A percentile compares a stretch with the other conserved stretches of the same genome.
phyloP scores from a whole-genome alignment of 2,797 vertebrate genomes.

The Crocodylus rhombifer region DNA sequence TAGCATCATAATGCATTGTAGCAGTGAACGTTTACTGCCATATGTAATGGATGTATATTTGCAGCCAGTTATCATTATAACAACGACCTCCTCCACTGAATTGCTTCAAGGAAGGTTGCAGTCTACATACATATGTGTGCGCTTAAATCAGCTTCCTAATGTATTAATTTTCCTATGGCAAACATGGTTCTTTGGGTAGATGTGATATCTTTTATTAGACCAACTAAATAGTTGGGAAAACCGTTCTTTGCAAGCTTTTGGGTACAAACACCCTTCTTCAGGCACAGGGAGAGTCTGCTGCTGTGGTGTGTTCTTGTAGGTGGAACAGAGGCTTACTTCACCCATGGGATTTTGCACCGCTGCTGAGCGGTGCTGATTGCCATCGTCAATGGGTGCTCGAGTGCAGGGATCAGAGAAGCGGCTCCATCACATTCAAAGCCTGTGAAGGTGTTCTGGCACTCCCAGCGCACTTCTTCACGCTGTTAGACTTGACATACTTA shows the following conservation, averaged over 20 bases:
- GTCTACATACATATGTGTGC: background rate
- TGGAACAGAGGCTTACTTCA: too few relatives aligned
- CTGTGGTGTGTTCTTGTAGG: too few relatives aligned
- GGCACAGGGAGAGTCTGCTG: too few relatives aligned
- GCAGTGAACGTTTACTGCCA: conserved; percentile 41
- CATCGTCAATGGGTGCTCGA: background rate
- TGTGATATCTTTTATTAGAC: too few relatives aligned
- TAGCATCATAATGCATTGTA: conserved; percentile 53
- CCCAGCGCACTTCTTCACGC: background rate
- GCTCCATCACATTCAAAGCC: background rate
- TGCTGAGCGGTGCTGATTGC: background rate
- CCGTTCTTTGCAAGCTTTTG: too few relatives aligned
- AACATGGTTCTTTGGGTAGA: too few relatives aligned
- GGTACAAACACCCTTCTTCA: too few relatives aligned
- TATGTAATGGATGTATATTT: conserved; percentile 1
- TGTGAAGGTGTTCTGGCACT: background rate
- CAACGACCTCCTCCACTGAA: background rate
- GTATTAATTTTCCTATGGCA: background rate
- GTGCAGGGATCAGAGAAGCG: background rate
- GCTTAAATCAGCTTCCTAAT: background rate
- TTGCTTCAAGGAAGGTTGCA: background rate
- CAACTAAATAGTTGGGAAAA: too few relatives aligned
- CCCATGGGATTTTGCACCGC: too few relatives aligned
- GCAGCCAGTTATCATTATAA: background rate
- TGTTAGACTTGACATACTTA: background rate